Percentiles rank a stretch among this genome's conserved stretches.
phyloP scores from a whole-genome alignment of 2,888 invertebrate genomes.

The Flexamia atlantica region DNA sequence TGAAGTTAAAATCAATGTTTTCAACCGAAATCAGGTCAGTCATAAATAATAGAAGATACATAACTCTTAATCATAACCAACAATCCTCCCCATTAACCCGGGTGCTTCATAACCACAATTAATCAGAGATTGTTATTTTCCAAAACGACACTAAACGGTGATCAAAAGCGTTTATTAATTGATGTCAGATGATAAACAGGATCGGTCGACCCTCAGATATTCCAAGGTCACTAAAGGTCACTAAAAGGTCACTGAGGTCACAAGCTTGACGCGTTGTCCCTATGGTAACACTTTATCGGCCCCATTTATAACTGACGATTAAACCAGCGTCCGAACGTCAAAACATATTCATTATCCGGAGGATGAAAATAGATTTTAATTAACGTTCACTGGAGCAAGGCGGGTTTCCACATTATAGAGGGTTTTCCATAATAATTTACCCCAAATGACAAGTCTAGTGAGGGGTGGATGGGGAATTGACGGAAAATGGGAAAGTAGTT shows the following conservation, averaged over 20 bases:
- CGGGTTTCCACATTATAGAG: slow-evolving; percentile 28
- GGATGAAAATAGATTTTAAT: slow-evolving; percentile 47
- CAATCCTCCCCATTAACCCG: too few species aligned
- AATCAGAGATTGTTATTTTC: neutral
- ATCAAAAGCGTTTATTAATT: slow-evolving; percentile 25
- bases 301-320: slow-evolving; percentile 31
- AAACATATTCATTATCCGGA: slow-evolving; percentile 45
- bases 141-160: neutral
- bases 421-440: slow-evolving; percentile 52
- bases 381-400: slow-evolving; percentile 28
- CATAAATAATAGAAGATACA: too few species aligned
- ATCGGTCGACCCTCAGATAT: neutral
- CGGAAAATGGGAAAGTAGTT: slow-evolving; percentile 29
- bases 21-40: too few species aligned
- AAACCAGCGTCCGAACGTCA: slow-evolving; percentile 30
- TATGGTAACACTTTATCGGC: neutral
- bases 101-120: neutral
- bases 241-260: neutral
- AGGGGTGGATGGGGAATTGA: neutral
- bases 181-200: neutral
- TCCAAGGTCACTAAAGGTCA: neutral
- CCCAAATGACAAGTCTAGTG: slow-evolving; percentile 33
- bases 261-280: neutral
- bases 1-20: too few species aligned
- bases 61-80: too few species aligned